Evolutionary conservation across 2,113 vertebrate genomes (phyloP).

Genomic region (Gavialis gangeticus): DNA sequence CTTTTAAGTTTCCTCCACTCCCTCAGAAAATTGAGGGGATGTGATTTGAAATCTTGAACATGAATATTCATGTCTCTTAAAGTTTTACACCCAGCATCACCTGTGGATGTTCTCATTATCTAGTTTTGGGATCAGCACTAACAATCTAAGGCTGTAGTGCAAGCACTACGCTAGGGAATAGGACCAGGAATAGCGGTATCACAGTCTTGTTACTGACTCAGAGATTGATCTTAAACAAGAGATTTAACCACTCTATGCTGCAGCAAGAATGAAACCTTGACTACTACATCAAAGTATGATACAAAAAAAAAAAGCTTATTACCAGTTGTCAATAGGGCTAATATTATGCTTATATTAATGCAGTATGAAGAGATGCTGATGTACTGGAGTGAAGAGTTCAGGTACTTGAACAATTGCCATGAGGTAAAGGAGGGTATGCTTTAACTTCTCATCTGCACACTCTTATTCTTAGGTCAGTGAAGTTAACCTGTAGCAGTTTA

Average conservation of each 20-base stretch:
- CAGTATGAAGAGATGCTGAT: not conserved
- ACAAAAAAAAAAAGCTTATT: not conserved
- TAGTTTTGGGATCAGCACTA: not conserved
- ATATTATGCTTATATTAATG: not conserved
- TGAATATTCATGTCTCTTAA: accelerated
- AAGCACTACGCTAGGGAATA: accelerated
- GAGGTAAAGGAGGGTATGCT: too few species aligned
- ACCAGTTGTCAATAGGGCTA: not conserved
- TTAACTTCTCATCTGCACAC: too few species aligned
- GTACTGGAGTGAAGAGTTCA: not conserved
- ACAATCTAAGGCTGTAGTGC: not conserved
- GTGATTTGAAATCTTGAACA: not conserved
- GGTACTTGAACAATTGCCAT: too few species aligned
- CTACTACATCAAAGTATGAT: not conserved
- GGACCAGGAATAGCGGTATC: not conserved
- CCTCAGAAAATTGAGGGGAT: accelerated
- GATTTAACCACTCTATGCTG: not conserved
- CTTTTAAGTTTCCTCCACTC: not conserved
- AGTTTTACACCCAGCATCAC: not conserved
- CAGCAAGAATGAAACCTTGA: too few species aligned
- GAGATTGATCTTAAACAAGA: not conserved
- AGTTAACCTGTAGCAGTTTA: too few species aligned
- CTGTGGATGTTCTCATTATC: not conserved
- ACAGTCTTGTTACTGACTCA: not conserved
- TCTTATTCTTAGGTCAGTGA: too few species aligned